Evolutionary conservation across 2,797 vertebrate species (phyloP), one percentile per base, ranked within the genome.

Genomic region (Crenichthys baileyi): DNA sequence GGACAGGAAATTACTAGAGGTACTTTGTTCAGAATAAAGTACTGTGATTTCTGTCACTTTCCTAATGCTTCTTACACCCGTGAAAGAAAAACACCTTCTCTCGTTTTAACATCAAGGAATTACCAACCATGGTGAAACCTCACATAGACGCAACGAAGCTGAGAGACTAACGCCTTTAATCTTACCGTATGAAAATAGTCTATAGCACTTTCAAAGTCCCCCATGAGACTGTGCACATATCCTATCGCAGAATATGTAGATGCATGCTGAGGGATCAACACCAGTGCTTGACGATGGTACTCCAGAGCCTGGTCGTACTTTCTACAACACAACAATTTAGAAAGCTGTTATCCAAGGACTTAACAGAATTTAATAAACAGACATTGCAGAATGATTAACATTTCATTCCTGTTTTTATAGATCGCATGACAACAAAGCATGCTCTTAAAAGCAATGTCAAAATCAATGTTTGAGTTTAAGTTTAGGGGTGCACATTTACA

Each of bases 191-290:
- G 98, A 93, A 99, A 99, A 92, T 99, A 99, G 95, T 99, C 98
- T 20, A 99, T 98, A 6, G 98, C 98, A 0, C 97, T 99, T 93
- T 99, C 98, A 79, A 99, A 99, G 90, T 98, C 98, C 41, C 98
- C 98, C 97, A 98, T 99, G 51, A 99, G 96, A 91, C 98, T 99
- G 79, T 99, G 97, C 41, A 99, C 98, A 13, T 99, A 99, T 85
- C 98, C 98, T 60, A 99, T 99, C 76, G 98, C 96, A 16, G 98
- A 96, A 60, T 99, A 99, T 36, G 98, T 99, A n/a, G 98, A 99
- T 2, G 98, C 97, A 2, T 99, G 98, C 77, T 99, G 98, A 72
- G 98, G 98, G 82, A 99, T 99, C 1, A 99, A 85, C 61, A 99
- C 98, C 75, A 99, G 93, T 0, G 98, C 98, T 92, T 99, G 98